Conservation (phyloP, 2,888 invertebrate genomes). For the Branchellion lobata region DNA sequence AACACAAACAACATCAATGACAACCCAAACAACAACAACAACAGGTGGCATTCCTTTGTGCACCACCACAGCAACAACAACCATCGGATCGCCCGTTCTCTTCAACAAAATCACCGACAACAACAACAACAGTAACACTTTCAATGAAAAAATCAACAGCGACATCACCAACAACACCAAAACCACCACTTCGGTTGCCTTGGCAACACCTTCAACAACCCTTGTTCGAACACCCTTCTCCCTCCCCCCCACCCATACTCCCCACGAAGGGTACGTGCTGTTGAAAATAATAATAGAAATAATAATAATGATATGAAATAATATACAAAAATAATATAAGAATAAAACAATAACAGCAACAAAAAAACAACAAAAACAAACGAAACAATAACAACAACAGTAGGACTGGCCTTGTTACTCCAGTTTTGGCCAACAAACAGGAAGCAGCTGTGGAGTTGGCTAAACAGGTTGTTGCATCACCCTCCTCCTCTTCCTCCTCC, state of each 20-base stretch:
- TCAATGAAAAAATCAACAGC: slow-evolving; percentile 13
- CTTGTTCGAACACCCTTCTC: too few species aligned
- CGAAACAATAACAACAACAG: background rate
- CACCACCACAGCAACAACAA: slow-evolving; percentile 48
- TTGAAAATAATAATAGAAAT: too few species aligned
- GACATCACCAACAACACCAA: background rate
- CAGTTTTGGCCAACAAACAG: slow-evolving; percentile 9
- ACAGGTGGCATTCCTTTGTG: slow-evolving; percentile 49
- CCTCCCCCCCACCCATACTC: background rate
- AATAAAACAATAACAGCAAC: too few species aligned
- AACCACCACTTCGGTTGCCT: too few species aligned
- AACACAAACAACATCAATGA: too few species aligned
- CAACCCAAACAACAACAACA: too few species aligned
- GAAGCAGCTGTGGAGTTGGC: slow-evolving; percentile 34
- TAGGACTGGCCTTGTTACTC: background rate
- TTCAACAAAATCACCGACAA: slow-evolving; percentile 26
- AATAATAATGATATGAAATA: too few species aligned
- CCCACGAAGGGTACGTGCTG: too few species aligned
- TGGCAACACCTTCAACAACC: too few species aligned
- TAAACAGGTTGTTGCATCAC: slow-evolving; percentile 11
- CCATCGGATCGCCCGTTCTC: slow-evolving; percentile 46
- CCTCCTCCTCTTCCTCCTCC: background rate
- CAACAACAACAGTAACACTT: background rate
- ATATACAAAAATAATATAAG: too few species aligned
- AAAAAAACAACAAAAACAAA: background rate